Conservation (phyloP, 2,888 invertebrate genomes). For the Mechanitis mazaeus region DNA sequence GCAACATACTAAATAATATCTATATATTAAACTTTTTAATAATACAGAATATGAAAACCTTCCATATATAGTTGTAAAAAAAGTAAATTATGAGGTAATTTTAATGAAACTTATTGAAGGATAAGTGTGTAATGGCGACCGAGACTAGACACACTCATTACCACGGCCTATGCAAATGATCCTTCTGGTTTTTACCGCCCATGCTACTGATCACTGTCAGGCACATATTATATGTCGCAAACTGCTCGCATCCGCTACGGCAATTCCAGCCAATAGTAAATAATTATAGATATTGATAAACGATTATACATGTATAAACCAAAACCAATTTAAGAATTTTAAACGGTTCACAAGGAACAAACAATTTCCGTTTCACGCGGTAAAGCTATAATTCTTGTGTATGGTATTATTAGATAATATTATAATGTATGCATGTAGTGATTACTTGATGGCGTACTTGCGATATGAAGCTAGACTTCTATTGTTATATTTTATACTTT, state of each 20-base stretch:
- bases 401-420: constrained; percentile 23
- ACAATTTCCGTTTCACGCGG: constrained; percentile 31
- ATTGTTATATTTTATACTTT: constrained; percentile 39
- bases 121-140: constrained; percentile 37
- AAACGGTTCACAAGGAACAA: constrained; percentile 34
- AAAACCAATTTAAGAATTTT: constrained; percentile 30
- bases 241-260: constrained; percentile 69
- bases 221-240: constrained; percentile 65
- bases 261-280: constrained; percentile 63
- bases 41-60: neutral
- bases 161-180: constrained; percentile 71
- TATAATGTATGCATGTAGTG: constrained; percentile 17
- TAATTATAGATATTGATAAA: constrained; percentile 69
- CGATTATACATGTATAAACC: constrained; percentile 34
- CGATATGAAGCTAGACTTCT: constrained; percentile 1
- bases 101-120: constrained; percentile 40
- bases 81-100: constrained; percentile 35
- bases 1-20: constrained; percentile 1
- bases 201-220: constrained; percentile 61
- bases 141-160: constrained; percentile 40
- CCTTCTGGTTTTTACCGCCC: constrained; percentile 64
- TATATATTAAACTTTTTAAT: neutral
- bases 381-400: constrained; percentile 30
- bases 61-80: constrained; percentile 31
- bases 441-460: constrained; percentile 13